Conservation (phyloP, 2,888 invertebrate genomes). For the Leistus spinibarbis region DNA sequence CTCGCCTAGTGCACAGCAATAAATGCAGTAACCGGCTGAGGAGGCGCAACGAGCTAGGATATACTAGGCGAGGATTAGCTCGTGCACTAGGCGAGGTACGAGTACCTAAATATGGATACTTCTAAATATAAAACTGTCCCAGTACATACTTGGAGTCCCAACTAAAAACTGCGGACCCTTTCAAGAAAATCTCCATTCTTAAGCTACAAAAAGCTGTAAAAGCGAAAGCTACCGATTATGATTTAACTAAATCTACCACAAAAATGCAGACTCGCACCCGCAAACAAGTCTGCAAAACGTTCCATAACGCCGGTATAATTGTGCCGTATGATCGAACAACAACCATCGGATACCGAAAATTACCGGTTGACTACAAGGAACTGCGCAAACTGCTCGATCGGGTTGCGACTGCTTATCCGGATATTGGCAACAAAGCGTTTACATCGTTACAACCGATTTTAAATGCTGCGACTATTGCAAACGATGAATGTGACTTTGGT, state of each 20-base stretch:
- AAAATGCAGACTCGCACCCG: slow-evolving; percentile 67
- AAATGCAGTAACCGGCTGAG: no score
- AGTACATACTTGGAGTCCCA: slow-evolving; percentile 65
- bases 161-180: slow-evolving; percentile 64
- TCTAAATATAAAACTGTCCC: slow-evolving; percentile 40
- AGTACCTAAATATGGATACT: background rate
- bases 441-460: slow-evolving; percentile 80
- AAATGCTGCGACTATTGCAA: slow-evolving; percentile 84
- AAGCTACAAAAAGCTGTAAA: slow-evolving; percentile 68
- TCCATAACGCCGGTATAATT: slow-evolving; percentile 83
- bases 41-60: no score
- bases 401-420: slow-evolving; percentile 66
- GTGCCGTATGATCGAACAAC: slow-evolving; percentile 84
- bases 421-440: slow-evolving; percentile 65
- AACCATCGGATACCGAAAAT: slow-evolving; percentile 82
- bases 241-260: slow-evolving; percentile 63
- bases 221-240: slow-evolving; percentile 65
- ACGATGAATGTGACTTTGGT: slow-evolving; percentile 95
- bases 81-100: no score
- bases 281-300: slow-evolving; percentile 71
- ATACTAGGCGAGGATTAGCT: no score
- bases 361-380: slow-evolving; percentile 51
- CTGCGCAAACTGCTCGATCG: slow-evolving; percentile 72
- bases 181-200: slow-evolving; percentile 65
- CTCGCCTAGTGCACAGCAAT: background rate